These are phyloP conservation scores for Malurus splendens DNA, from an alignment of 2,797 vertebrate species.

Conservation along the genomic window DNA sequence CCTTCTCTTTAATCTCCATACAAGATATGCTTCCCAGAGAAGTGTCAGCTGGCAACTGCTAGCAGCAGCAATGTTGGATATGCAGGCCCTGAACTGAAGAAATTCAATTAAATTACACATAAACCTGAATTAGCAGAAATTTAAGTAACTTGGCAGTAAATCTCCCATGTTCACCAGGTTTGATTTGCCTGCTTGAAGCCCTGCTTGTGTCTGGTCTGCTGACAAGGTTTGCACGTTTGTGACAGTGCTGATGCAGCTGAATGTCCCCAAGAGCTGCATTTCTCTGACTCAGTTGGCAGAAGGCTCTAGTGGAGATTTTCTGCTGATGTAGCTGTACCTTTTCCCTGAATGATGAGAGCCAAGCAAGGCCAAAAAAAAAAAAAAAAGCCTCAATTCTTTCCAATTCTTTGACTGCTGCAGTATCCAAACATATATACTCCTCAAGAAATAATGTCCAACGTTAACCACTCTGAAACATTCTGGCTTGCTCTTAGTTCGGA, in stretches of 20 bases:
- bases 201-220: background rate
- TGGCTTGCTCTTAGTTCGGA: background rate
- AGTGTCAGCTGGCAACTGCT: background rate
- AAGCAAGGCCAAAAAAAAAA: background rate
- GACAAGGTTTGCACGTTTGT: background rate
- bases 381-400: background rate
- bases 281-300: background rate
- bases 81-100: background rate
- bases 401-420: background rate
- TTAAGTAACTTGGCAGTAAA: background rate
- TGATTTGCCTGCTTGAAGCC: background rate
- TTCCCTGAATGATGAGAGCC: background rate
- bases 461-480: background rate
- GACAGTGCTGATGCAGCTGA: background rate
- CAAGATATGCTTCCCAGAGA: background rate
- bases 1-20: constrained; percentile 17
- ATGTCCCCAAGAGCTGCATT: background rate
- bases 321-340: background rate
- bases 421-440: background rate
- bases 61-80: background rate
- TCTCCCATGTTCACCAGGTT: background rate
- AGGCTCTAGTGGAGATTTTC: background rate
- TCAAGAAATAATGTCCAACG: background rate
- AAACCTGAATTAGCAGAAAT: background rate
- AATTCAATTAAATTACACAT: background rate